Evolutionary conservation across 2,797 vertebrate genomes (phyloP).

Genomic region (Leuciscus waleckii): DNA sequence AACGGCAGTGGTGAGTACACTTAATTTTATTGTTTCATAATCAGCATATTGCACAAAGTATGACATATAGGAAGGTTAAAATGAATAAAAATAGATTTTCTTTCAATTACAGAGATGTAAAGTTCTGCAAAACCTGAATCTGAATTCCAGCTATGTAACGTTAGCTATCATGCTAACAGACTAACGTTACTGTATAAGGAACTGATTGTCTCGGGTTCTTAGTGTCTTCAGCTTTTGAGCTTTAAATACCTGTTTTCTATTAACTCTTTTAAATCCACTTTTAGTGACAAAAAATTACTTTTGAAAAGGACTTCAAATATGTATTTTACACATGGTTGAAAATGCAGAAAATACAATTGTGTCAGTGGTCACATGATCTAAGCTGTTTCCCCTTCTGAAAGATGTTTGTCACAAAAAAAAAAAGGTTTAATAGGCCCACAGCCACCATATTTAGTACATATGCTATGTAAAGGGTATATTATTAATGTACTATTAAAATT

Average conservation of each 20-base stretch:
- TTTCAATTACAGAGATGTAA: background rate
- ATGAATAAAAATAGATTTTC: background rate
- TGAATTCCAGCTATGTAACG: background rate
- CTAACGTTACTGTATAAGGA: background rate
- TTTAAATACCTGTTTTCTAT: background rate
- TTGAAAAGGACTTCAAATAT: background rate
- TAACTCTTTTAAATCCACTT: background rate
- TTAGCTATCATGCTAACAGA: slow-evolving; percentile 10
- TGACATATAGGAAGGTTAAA: no score
- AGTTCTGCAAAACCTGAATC: background rate
- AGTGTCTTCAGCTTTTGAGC: background rate
- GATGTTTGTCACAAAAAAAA: background rate
- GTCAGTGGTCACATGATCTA: background rate
- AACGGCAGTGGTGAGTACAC: slow-evolving; percentile 60
- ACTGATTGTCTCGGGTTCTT: background rate
- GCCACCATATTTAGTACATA: background rate
- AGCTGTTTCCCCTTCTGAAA: background rate
- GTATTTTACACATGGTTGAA: background rate
- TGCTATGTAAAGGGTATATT: background rate
- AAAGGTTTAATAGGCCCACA: background rate
- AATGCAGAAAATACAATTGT: no score
- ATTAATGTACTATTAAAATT: background rate
- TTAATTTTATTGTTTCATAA: slow-evolving; percentile 20
- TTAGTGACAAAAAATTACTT: background rate
- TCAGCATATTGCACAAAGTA: background rate